Base-by-base conservation (phyloP, 2,113 vertebrate species). In the Engraulis encrasicolus region DNA sequence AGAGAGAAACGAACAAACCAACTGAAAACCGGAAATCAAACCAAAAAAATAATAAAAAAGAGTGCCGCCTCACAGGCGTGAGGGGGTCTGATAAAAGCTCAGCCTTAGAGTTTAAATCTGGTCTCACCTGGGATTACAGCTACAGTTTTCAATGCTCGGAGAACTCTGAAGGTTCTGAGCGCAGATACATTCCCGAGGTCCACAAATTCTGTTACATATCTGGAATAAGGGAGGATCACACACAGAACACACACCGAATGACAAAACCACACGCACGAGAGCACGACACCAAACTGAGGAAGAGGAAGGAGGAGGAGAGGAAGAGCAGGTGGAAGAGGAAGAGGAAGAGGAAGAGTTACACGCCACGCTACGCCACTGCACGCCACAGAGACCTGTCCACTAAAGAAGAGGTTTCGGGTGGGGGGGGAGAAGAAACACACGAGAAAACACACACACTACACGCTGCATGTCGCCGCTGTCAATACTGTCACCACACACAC, bases 111-210 rank as follows among this genome's bases (percentile, higher is more conserved):
- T 93, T 82, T 88, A 92, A 93, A 91, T 0, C 34, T 86, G 66
- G 81, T 94, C 96, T 97, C 96, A 97, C 96, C 96, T 97, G 96
- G 96, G 95, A 97, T 97, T 88, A 97, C 96, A 96, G 96, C 96
- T 95, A 97, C 96, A 95, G 96, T 97, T 97, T 97, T 97, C 96
- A 97, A 96, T 95, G 96, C 96, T 97, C 96, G 96, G 95, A 97
- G 96, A 97, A 97, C 96, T 96, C 96, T 97, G 96, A 97, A 97
- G 91, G 96, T 97, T 97, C 96, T 97, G 96, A 97, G 95, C 93
- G 96, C 96, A 95, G 96, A 97, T 94, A 97, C 96, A 97, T 97
- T 97, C 93, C 96, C 96, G 93, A 97, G 96, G 95, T 97, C 96
- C 96, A 97, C 96, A 97, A 97, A 97, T 94, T 97, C 96, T 96